Conservation (phyloP, 2,113 vertebrate species). For the Kryptolebias marmoratus region DNA sequence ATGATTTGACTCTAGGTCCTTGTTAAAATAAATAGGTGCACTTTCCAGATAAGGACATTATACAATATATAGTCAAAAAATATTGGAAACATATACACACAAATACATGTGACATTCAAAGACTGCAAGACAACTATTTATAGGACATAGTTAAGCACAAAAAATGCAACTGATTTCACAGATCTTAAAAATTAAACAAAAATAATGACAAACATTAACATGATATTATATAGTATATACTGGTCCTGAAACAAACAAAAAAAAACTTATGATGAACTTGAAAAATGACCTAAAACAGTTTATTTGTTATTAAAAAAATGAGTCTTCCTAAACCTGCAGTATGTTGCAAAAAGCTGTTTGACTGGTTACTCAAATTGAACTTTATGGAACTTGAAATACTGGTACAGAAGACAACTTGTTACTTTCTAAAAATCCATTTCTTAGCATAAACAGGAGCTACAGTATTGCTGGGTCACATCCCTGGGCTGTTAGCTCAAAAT, state of each 20-base stretch:
- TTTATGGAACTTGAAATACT: conserved; percentile 4
- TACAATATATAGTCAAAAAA: neutral
- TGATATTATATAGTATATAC: no score
- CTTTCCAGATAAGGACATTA: neutral
- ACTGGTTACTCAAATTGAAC: neutral
- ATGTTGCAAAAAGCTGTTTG: no score
- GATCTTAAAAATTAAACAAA: no score
- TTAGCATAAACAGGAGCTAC: neutral
- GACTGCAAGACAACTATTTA: no score
- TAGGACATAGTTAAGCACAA: neutral
- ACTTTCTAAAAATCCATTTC: neutral
- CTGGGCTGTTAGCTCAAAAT: neutral
- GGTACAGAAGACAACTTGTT: conserved; percentile 5
- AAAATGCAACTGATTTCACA: neutral
- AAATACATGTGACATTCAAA: neutral
- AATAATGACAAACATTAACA: neutral
- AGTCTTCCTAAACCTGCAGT: no score
- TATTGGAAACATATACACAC: neutral
- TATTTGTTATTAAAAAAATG: no score
- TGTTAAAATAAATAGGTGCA: conserved; percentile 10
- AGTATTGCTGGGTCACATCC: neutral
- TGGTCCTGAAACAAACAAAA: no score
- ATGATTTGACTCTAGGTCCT: neutral
- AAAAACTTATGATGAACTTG: no score
- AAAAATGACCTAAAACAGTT: no score